A percentile compares a stretch with the other conserved stretches of the same genome.
Evolutionary conservation across 2,797 vertebrate genomes (phyloP).

Genomic region (Pseudopleuronectes americanus): DNA sequence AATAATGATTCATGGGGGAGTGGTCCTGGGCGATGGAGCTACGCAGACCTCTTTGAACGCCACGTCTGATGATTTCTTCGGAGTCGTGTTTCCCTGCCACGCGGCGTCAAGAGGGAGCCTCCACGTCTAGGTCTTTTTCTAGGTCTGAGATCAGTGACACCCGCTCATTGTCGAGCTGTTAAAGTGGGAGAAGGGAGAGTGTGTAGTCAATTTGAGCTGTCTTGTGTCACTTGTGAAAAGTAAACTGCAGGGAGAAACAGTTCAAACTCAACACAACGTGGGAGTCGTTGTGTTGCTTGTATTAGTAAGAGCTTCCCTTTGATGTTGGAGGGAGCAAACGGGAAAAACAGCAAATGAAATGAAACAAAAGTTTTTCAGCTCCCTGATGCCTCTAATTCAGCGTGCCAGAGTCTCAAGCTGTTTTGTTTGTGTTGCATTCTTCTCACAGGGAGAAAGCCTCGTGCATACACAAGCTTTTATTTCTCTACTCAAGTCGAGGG

Average conservation of each 20-base stretch:
- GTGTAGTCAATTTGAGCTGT: conserved; percentile 37
- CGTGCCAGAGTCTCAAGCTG: conserved; percentile 46
- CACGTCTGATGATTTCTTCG: conserved; percentile 59
- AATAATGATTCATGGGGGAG: conserved; percentile 57
- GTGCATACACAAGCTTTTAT: conserved; percentile 5
- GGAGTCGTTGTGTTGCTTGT: conserved; percentile 72
- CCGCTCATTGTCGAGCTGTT: conserved; percentile 40
- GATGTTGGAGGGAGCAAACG: conserved; percentile 56
- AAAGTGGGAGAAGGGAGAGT: conserved; percentile 18
- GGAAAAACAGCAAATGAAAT: conserved; percentile 53
- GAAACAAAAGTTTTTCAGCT: conserved; percentile 74
- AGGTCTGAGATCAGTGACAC: conserved; percentile 35
- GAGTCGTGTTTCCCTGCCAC: conserved; percentile 41
- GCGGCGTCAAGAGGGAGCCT: conserved; percentile 27
- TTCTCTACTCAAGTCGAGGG: conserved; percentile 9
- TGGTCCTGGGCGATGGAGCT: not conserved
- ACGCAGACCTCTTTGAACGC: conserved; percentile 43
- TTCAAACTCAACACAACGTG: conserved; percentile 55
- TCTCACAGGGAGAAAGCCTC: conserved; percentile 46
- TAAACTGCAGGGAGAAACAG: conserved; percentile 25
- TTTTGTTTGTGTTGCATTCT: conserved; percentile 70
- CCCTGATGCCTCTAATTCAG: conserved; percentile 64
- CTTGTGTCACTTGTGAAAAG: conserved; percentile 56
- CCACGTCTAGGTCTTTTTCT: conserved; percentile 14
- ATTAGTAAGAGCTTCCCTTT: conserved; percentile 72